A percentile compares a stretch with the other conserved stretches of the same genome.
These are phyloP conservation scores for Paedocypris micromegethes DNA, from an alignment of 2,797 vertebrate species.

Conservation along the genomic window DNA sequence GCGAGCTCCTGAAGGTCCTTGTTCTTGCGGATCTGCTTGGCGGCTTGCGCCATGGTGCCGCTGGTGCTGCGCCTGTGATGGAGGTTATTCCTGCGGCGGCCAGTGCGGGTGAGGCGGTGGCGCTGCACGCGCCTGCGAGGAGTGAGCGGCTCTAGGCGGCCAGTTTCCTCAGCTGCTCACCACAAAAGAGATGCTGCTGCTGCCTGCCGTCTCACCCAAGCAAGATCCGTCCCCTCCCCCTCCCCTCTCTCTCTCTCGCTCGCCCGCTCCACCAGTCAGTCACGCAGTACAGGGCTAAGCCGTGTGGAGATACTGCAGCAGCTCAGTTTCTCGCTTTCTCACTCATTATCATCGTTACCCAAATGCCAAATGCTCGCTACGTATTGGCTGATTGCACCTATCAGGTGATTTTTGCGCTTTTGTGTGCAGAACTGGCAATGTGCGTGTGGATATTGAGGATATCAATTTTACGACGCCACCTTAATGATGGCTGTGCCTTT, in stretches of 20 bases:
- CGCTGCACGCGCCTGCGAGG: constrained; percentile 35
- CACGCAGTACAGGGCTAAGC: constrained; percentile 64
- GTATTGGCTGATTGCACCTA: not conserved
- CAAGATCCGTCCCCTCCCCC: constrained; percentile 59
- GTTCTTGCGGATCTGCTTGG: constrained; percentile 96
- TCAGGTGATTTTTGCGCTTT: constrained; percentile 7
- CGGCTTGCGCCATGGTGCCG: constrained; percentile 92
- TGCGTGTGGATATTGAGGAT: not conserved
- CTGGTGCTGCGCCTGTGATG: constrained; percentile 53
- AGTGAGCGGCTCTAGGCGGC: constrained; percentile 33
- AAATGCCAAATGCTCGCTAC: constrained; percentile 24
- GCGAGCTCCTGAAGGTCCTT: constrained; percentile 94
- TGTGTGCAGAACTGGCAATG: constrained; percentile 37
- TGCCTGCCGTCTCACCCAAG: constrained; percentile 65
- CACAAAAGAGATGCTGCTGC: constrained; percentile 64
- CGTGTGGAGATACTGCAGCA: constrained; percentile 65
- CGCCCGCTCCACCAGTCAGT: constrained; percentile 57
- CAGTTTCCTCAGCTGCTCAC: constrained; percentile 42
- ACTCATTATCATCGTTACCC: constrained; percentile 44
- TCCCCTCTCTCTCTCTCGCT: constrained; percentile 50
- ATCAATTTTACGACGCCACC: no score
- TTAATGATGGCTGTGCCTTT: no score
- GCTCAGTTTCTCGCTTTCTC: constrained; percentile 54
- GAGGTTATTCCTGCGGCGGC: constrained; percentile 51
- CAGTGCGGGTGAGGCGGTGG: constrained; percentile 50